A percentile compares a stretch with the other conserved stretches of the same genome.
Evolutionary conservation across 1,140 invertebrate species (phyloP).

Genomic region (Drosophila kohkoa): DNA sequence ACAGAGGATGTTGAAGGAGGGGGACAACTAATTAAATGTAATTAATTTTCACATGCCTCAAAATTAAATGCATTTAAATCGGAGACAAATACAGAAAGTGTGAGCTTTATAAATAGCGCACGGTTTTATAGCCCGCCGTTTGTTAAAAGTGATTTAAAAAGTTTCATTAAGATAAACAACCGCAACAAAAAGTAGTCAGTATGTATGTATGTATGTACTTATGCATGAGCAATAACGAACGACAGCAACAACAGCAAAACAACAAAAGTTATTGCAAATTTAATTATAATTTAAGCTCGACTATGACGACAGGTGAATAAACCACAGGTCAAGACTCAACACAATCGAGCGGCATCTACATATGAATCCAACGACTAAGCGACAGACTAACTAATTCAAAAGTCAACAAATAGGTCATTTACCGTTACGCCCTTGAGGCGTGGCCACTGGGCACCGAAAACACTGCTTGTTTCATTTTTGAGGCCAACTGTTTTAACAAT

Average conservation of each 20-base stretch:
- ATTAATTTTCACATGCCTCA: conserved; percentile 80
- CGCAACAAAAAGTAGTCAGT: conserved; percentile 22
- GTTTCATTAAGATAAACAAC: conserved; percentile 79
- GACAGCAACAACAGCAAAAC: conserved; percentile 36
- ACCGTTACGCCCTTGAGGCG: conserved; percentile 77
- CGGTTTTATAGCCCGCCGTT: conserved; percentile 65
- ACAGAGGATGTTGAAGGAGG: conserved; percentile 26
- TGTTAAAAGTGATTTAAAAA: conserved; percentile 82
- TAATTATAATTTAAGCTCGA: conserved; percentile 68
- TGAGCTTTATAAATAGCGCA: conserved; percentile 70
- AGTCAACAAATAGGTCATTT: conserved; percentile 64
- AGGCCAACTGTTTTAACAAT: conserved; percentile 57
- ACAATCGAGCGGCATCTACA: conserved; percentile 14
- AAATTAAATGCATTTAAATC: conserved; percentile 82
- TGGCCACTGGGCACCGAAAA: conserved; percentile 39
- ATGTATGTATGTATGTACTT: conserved; percentile 34
- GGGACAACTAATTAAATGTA: conserved; percentile 75
- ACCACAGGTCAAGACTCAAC: conserved; percentile 64
- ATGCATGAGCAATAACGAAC: conserved; percentile 35
- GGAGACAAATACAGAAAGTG: conserved; percentile 64
- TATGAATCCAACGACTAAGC: conserved; percentile 21
- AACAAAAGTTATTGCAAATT: conserved; percentile 74
- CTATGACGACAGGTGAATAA: conserved; percentile 79
- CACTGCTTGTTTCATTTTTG: conserved; percentile 67
- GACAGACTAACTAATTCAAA: conserved; percentile 17